Base-by-base conservation (phyloP, 2,797 vertebrate species). In the Glyptemys insculpta region DNA sequence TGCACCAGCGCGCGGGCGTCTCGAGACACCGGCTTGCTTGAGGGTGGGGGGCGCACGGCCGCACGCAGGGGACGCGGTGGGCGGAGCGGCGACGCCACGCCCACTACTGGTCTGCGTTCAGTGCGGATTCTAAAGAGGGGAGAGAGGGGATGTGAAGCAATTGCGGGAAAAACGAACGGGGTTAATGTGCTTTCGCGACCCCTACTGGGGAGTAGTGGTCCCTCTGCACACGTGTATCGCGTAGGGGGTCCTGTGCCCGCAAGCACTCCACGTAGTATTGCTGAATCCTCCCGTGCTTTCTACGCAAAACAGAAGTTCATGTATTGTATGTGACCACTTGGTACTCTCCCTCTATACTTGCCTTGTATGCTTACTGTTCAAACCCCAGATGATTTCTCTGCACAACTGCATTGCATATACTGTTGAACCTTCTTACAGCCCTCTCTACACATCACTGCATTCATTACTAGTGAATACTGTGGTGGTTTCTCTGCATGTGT, bases 41-140 rank as follows among this genome's bases (percentile, higher is more conserved):
- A 88, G 83, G 82, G 82, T 88, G 85, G 50, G 87, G 82, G 86
- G 4, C 87, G 53, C 57, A 80, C 25, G 86, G 50, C 52, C 65
- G 37, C 65, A 19, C 89, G 78, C 31, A 4, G 47, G 78, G 41
- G 87, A 65, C 79, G 5, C 56, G 52, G 49, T n/a, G 34, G 94
- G 92, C 49, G 94, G 86, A 53, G 34, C 50, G 81, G 49, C 49
- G 56, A 90, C 84, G 92, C 90, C 90, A 47, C 94, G 93, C 96
- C 91, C 49, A 25, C 78, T 88, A 41, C n/a, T 57, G 84, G 41
- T 83, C 88, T 79, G 78, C 88, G 8, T 86, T 82, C 86, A 52
- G 56, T 86, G 83, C 79, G 79, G 87, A 50, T 68, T 79, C 41
- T 41, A 8, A 37, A 44, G 44, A 15, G 82, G 29, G 65, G 82